A percentile compares a stretch with the other conserved stretches of the same genome.
phyloP scores from a whole-genome alignment of 2,797 vertebrate genomes.

The Hemibagrus guttatus region DNA sequence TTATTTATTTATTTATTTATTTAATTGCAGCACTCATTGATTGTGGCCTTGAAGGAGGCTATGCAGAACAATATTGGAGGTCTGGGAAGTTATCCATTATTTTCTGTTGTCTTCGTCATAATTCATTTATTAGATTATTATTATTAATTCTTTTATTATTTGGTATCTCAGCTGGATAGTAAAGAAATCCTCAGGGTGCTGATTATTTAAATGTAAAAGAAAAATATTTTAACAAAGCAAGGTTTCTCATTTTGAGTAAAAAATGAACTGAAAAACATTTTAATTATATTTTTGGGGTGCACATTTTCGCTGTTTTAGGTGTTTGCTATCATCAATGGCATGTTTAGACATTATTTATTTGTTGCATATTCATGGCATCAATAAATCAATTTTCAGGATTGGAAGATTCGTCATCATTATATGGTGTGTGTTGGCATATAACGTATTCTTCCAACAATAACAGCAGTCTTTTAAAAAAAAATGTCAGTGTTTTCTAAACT shows the following conservation, averaged over 20 bases:
- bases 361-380: neutral
- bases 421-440: neutral
- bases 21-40: neutral
- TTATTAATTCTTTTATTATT: no score
- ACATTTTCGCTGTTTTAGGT: no score
- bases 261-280: no score
- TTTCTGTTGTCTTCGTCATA: neutral
- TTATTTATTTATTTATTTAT: neutral
- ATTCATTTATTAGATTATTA: no score
- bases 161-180: no score
- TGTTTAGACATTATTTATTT: neutral
- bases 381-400: neutral
- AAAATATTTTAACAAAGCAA: no score
- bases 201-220: no score
- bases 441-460: neutral
- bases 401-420: neutral
- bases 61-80: neutral
- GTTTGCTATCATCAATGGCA: no score
- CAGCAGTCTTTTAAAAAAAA: neutral
- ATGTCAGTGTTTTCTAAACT: neutral
- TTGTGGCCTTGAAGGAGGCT: neutral
- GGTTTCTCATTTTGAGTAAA: no score
- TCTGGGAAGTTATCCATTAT: neutral
- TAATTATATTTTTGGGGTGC: no score
- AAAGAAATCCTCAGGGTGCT: no score